A percentile compares a stretch with the other conserved stretches of the same genome.
These are phyloP conservation scores for Haemorhous mexicanus DNA, from an alignment of 2,113 vertebrate genomes.

Conservation along the genomic window DNA sequence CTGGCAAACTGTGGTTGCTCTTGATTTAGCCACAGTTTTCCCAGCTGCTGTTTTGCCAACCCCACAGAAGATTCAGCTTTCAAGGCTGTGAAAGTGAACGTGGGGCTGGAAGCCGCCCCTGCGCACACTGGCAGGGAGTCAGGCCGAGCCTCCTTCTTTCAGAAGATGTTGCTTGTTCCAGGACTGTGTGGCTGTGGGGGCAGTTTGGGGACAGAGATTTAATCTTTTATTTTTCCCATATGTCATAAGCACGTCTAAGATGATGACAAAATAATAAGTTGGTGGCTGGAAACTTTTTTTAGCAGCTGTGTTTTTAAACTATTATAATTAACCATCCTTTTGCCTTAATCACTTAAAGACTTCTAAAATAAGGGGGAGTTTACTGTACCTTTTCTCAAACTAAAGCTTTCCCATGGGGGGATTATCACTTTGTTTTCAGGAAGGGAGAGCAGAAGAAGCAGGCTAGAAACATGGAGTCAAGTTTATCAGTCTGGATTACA, in stretches of 20 bases:
- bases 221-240: constrained; percentile 10
- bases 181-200: background rate
- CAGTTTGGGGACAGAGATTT: background rate
- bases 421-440: background rate
- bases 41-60: constrained; percentile 10
- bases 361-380: background rate
- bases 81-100: background rate
- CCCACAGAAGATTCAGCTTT: background rate
- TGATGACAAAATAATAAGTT: constrained; percentile 31
- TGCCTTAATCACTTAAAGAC: constrained; percentile 28
- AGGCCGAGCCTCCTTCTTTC: background rate
- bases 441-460: background rate
- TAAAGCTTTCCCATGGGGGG: background rate
- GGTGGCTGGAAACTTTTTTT: constrained; percentile 13
- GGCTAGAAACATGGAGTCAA: background rate
- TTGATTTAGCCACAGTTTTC: background rate
- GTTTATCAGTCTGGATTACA: background rate
- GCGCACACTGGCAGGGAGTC: background rate
- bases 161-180: background rate
- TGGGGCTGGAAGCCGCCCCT: background rate
- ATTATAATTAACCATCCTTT: constrained; percentile 14
- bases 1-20: background rate
- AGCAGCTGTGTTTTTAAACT: constrained; percentile 19
- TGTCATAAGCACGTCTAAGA: background rate
- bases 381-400: background rate